These are phyloP conservation scores for Andricus curvator DNA, from an alignment of 2,888 invertebrate species.

Conservation along the genomic window DNA sequence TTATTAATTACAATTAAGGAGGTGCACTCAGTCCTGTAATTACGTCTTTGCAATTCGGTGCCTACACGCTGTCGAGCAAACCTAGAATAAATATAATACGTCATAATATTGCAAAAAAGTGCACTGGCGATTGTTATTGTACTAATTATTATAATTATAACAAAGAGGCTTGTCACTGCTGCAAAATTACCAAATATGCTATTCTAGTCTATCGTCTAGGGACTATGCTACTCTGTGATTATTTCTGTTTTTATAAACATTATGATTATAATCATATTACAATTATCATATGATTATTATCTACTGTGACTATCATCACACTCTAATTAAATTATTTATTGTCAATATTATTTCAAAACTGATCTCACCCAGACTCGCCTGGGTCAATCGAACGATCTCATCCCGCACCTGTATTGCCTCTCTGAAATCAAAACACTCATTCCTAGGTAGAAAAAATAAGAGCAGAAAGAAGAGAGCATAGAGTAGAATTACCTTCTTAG, in stretches of 20 bases:
- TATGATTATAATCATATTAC: not conserved
- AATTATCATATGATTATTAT: not conserved
- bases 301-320: not conserved
- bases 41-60: slow-evolving; percentile 69
- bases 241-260: slow-evolving; percentile 3
- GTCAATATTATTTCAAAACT: not conserved
- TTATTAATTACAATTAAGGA: slow-evolving; percentile 2
- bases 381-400: slow-evolving; percentile 12
- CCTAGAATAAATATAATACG: not conserved
- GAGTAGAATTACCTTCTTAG: not conserved
- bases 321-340: not conserved
- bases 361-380: not conserved
- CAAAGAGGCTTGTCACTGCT: slow-evolving; percentile 27
- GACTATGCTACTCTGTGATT: slow-evolving; percentile 65
- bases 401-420: slow-evolving; percentile 19
- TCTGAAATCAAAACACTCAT: slow-evolving; percentile 31
- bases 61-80: slow-evolving; percentile 60
- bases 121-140: slow-evolving; percentile 2
- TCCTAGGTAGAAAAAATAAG: slow-evolving; percentile 6
- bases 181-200: slow-evolving; percentile 26
- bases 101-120: slow-evolving; percentile 4
- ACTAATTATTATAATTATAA: slow-evolving; percentile 16
- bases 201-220: slow-evolving; percentile 48
- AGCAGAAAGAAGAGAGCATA: not conserved
- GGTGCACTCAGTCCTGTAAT: slow-evolving; percentile 20